Conservation (phyloP, 2,888 invertebrate genomes). For the Artemia sp. region DNA sequence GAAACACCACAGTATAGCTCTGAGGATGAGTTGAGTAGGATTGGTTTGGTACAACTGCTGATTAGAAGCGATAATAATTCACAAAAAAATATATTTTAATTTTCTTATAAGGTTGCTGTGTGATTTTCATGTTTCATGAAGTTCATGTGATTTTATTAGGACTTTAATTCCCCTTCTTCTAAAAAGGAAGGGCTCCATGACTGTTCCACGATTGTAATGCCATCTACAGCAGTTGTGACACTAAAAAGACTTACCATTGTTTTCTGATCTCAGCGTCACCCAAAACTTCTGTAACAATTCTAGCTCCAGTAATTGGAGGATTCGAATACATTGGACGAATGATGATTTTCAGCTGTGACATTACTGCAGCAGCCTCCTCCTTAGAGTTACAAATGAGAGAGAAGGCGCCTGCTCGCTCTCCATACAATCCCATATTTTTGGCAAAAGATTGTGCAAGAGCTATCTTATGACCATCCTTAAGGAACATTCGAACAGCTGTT, state of each 20-base stretch:
- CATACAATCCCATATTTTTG: constrained; percentile 85
- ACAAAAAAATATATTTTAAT: too few relatives aligned
- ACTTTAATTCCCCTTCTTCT: too few relatives aligned
- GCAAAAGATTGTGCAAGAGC: constrained; percentile 84
- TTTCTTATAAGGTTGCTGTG: too few relatives aligned
- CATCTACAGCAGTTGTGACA: too few relatives aligned
- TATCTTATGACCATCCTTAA: constrained; percentile 70
- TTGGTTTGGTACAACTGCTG: too few relatives aligned
- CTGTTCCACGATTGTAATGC: too few relatives aligned
- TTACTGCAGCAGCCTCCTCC: constrained; percentile 61
- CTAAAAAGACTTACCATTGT: constrained; percentile 45
- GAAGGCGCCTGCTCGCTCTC: constrained; percentile 86
- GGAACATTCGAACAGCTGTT: constrained; percentile 65
- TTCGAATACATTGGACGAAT: constrained; percentile 93
- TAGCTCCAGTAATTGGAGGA: constrained; percentile 80
- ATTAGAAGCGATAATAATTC: too few relatives aligned
- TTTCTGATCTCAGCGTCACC: constrained; percentile 46
- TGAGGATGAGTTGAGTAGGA: too few relatives aligned
- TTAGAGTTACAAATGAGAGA: constrained; percentile 52
- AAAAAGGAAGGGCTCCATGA: too few relatives aligned
- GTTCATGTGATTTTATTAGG: too few relatives aligned
- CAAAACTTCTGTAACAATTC: constrained; percentile 72
- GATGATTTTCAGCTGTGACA: constrained; percentile 89
- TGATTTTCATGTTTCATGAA: too few relatives aligned
- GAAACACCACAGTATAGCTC: too few relatives aligned